A percentile compares a stretch with the other conserved stretches of the same genome.
These are phyloP conservation scores for Falco columbarius DNA, from an alignment of 2,797 vertebrate species.

Conservation along the genomic window DNA sequence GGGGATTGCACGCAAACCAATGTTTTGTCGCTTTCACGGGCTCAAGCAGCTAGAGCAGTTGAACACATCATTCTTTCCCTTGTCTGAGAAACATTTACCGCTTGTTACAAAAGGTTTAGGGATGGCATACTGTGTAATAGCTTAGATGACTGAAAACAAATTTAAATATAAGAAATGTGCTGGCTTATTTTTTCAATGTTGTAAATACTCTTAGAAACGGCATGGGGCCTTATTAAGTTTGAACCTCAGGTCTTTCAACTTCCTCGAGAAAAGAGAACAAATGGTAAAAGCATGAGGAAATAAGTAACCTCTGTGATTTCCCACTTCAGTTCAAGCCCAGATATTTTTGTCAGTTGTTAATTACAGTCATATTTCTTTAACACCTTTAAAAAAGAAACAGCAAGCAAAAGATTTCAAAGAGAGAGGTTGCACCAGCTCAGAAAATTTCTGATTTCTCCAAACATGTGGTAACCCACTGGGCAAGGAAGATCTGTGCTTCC, in stretches of 20 bases:
- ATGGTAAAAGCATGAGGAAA: conserved; percentile 91
- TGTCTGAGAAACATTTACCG: conserved; percentile 77
- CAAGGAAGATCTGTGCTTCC: conserved; percentile 69
- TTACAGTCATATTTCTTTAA: conserved; percentile 91
- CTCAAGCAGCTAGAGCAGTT: conserved; percentile 72
- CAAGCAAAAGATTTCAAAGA: conserved; percentile 81
- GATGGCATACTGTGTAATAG: conserved; percentile 80
- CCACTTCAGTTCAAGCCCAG: conserved; percentile 91
- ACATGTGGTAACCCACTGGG: conserved; percentile 41
- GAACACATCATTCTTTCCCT: conserved; percentile 76
- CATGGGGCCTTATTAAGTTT: conserved; percentile 83
- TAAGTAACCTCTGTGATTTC: conserved; percentile 90
- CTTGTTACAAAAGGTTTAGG: conserved; percentile 77
- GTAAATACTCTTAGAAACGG: conserved; percentile 81
- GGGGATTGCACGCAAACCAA: conserved; percentile 53
- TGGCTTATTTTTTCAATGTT: conserved; percentile 76
- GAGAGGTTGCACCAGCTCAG: conserved; percentile 53
- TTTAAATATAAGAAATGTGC: conserved; percentile 81
- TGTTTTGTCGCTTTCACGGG: conserved; percentile 72
- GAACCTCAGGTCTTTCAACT: conserved; percentile 82
- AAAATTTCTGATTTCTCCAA: conserved; percentile 70
- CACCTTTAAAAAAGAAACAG: conserved; percentile 87
- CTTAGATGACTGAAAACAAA: conserved; percentile 83
- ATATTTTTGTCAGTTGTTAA: conserved; percentile 98
- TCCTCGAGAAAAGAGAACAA: conserved; percentile 84